Conservation (phyloP, 2,113 vertebrate species). For the Burhinus oedicnemus region DNA sequence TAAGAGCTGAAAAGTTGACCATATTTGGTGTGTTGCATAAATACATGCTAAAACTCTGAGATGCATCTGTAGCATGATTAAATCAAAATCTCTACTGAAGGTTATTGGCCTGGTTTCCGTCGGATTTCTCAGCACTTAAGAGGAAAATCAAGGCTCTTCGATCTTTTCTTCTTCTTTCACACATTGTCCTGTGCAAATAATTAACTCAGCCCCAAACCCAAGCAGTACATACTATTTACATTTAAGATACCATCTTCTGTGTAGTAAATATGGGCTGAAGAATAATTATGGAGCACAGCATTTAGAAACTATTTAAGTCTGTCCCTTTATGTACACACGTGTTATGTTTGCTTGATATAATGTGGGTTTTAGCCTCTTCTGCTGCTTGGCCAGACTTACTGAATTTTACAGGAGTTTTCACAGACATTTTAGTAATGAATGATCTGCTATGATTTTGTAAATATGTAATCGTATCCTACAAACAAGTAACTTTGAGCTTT, state of each 20-base stretch:
- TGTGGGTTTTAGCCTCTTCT: not conserved
- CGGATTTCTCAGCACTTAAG: not conserved
- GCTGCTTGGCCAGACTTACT: not conserved
- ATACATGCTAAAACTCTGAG: not conserved
- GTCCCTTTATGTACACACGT: not conserved
- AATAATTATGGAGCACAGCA: not conserved
- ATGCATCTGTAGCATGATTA: not conserved
- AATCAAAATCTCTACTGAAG: not conserved
- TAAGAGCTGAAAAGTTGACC: not conserved
- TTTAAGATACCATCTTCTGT: not conserved
- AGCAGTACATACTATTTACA: not conserved
- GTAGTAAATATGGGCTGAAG: not conserved
- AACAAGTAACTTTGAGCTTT: not conserved
- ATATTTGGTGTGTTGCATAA: not conserved
- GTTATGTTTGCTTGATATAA: not conserved
- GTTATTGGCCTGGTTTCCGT: not conserved
- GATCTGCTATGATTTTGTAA: not conserved
- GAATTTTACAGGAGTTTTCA: not conserved
- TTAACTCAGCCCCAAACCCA: not conserved
- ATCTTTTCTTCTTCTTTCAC: no score
- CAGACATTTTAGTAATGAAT: not conserved
- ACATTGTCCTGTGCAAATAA: not conserved
- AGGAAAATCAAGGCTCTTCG: not conserved
- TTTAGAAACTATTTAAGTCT: not conserved
- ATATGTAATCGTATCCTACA: not conserved